Conservation (phyloP, 2,113 vertebrate genomes). For the Oryzias melastigma region DNA sequence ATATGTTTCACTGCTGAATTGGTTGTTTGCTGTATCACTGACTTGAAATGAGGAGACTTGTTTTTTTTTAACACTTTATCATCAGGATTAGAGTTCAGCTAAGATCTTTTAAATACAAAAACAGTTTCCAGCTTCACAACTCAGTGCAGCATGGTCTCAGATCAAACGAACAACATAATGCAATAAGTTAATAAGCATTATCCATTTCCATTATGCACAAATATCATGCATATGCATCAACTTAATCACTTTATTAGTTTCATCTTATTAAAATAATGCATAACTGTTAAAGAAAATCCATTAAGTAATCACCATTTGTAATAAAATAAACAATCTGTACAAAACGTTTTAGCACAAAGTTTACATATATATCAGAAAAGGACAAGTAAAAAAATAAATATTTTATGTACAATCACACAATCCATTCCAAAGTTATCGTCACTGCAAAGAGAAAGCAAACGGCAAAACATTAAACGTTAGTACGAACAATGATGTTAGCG, state of each 20-base stretch:
- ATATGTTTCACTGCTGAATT: neutral
- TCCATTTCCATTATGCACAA: constrained; percentile 79
- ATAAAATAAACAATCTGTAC: constrained; percentile 79
- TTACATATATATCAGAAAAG: constrained; percentile 57
- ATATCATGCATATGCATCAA: constrained; percentile 79
- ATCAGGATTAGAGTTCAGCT: constrained; percentile 57
- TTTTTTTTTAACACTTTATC: constrained; percentile 34
- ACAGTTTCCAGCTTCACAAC: constrained; percentile 68
- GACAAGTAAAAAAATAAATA: constrained; percentile 83
- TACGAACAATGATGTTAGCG: constrained; percentile 24
- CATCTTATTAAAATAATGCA: constrained; percentile 72
- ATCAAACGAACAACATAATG: constrained; percentile 67
- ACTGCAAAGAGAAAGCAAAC: constrained; percentile 78
- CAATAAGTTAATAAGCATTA: constrained; percentile 81
- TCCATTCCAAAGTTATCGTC: constrained; percentile 77
- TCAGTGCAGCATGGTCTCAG: constrained; percentile 77
- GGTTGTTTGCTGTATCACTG: neutral
- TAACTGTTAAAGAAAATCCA: constrained; percentile 72
- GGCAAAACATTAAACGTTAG: constrained; percentile 61
- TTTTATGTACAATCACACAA: constrained; percentile 81
- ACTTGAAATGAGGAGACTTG: neutral
- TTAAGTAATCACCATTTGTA: constrained; percentile 68
- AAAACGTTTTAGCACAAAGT: constrained; percentile 46
- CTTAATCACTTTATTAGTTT: constrained; percentile 58
- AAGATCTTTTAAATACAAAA: constrained; percentile 46